Evolutionary conservation across 2,888 invertebrate species (phyloP), one percentile per base, ranked within the genome.

Genomic region (Phaedon cochleariae): DNA sequence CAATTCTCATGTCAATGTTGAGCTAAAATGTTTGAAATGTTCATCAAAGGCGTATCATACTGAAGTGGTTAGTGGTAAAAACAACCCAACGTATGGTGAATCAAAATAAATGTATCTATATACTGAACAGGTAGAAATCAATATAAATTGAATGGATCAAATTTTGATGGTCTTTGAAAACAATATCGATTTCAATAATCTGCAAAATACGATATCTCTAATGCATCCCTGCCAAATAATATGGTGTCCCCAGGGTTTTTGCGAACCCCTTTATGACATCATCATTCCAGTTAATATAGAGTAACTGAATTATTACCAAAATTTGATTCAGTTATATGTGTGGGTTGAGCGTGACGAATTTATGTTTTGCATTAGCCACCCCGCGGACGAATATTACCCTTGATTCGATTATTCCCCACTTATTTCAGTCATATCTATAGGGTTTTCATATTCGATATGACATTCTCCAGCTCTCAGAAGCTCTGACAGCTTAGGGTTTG

Each of bases 291-390:
- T 71, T 77, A 77, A 77, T 77, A 75, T 68, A 73, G 70, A 68
- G 72, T 79, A 79, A 79, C 77, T 73, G 77, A 78, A 78, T 78
- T 76, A 76, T 73, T 73, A 73, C 68, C 70, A 73, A 78, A 79
- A 77, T 78, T 75, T 74, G 80, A 82, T 83, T 80, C 79, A 76
- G 78, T 77, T 77, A 76, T 74, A 73, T 41, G 73, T 77, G 79
- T 75, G 80, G 80, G 76, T 77, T 73, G 67, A 71, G 75, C 80
- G 79, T 81, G 79, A 81, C 80, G 80, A 76, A 77, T 77, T 79
- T 76, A 76, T 79, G 79, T 78, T 80, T 80, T 79, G 75, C 76
- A 76, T 77, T 76, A 65, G 64, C 68, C 65, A 64, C 65, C 64
- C 66, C 69, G 65, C 73, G 65, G 72, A 72, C 69, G 71, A 74